Evolutionary conservation across 2,113 vertebrate genomes (phyloP), one percentile per base, ranked within the genome.

Genomic region (Erinaceus europaeus): DNA sequence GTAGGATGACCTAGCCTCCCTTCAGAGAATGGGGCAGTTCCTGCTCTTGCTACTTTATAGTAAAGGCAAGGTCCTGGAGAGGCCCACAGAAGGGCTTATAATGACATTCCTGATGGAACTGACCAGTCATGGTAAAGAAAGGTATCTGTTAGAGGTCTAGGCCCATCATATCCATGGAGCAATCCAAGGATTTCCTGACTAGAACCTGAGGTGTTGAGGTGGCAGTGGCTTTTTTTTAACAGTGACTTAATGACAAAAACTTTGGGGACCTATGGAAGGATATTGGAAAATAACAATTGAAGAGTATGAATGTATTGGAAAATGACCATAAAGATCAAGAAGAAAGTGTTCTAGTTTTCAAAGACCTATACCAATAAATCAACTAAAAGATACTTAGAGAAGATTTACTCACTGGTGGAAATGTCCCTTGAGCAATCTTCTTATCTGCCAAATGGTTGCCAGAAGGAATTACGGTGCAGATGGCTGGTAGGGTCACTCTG

Each of bases 291-390:
- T 62, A 50, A 52, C 82, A 87, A 10, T 38, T 82, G 20, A 23
- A 77, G 40, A 69, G 13, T 38, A 82, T 72, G 79, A 83, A 75
- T 64, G 18, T 42, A 61, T 32, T 48, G 32, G 57, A 32, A 53
- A 1, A 44, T 84, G 21, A 4, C 64, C 48, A 9, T 65, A 81
- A 79, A 68, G 34, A 86, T 87, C 42, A 67, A 86, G 68, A 68
- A 74, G 44, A 68, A 74, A 59, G 64, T 80, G 4, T 36, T 72
- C 68, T 32, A 67, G 64, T 71, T 72, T 88, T 44, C 64, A 93
- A 78, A 59, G 29, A 38, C 29, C 9, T 23, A 10, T 25, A 14
- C 40, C 46, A 64, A 23, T 21, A 46, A 68, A 34, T 23, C 12
- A 52, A 69, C 46, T 25, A n/a, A 36, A 77, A 34, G 62, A 25